These are phyloP conservation scores for Linnaemya vulpina DNA, from an alignment of 2,888 invertebrate species.

Conservation along the genomic window DNA sequence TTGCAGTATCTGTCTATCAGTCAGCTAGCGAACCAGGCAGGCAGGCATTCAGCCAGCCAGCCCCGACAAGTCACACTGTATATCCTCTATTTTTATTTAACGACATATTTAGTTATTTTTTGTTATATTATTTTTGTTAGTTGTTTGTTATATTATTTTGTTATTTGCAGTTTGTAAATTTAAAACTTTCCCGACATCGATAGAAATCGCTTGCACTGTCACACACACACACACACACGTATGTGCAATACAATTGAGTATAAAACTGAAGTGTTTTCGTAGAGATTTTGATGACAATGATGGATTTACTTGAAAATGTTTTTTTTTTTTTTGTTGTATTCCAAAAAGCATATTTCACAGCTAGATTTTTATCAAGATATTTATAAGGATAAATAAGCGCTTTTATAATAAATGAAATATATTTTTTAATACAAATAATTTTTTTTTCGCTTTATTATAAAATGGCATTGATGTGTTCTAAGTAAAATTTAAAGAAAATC, in stretches of 20 bases:
- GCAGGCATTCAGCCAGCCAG: background rate
- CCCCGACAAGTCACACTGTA: constrained; percentile 21
- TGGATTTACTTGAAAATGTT: constrained; percentile 55
- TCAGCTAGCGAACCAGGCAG: constrained; percentile 5
- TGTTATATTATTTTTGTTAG: constrained; percentile 47
- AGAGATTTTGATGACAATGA: constrained; percentile 65
- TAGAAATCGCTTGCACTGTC: constrained; percentile 37
- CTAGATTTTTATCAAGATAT: constrained; percentile 23
- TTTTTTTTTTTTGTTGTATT: constrained; percentile 10
- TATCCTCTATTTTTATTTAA: constrained; percentile 11
- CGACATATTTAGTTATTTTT: constrained; percentile 39
- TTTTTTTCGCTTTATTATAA: constrained; percentile 2
- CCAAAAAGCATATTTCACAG: constrained; percentile 8
- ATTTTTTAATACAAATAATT: constrained; percentile 15
- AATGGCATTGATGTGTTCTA: background rate
- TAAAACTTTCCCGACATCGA: constrained; percentile 67
- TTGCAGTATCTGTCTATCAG: constrained; percentile 27
- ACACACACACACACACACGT: background rate
- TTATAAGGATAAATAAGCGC: constrained; percentile 47
- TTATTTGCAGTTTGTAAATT: constrained; percentile 65
- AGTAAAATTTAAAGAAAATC: background rate
- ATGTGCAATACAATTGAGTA: background rate
- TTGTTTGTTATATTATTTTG: constrained; percentile 46
- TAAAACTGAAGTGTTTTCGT: constrained; percentile 35
- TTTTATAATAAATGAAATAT: constrained; percentile 20